Conservation (phyloP, 1,140 invertebrate species). For the Drosophila navojoa region DNA sequence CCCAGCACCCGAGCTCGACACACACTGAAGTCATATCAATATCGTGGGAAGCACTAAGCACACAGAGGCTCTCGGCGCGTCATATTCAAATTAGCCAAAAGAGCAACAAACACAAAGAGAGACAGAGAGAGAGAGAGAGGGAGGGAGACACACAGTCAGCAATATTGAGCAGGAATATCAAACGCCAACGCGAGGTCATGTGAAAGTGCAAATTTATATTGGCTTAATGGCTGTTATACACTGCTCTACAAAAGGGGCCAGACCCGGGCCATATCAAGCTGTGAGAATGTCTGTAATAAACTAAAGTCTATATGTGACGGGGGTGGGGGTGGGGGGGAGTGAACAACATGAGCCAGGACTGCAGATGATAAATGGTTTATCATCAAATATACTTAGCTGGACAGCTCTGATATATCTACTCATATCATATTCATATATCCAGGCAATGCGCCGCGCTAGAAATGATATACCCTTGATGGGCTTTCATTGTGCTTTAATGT, state of each 20-base stretch:
- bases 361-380: too few relatives aligned
- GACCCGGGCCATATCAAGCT: neutral
- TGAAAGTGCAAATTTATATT: conserved; percentile 81
- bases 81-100: conserved; percentile 71
- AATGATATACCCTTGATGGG: too few relatives aligned
- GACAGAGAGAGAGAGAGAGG: neutral
- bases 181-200: conserved; percentile 60
- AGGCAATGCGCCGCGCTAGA: too few relatives aligned
- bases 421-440: too few relatives aligned
- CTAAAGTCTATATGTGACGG: neutral
- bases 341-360: too few relatives aligned
- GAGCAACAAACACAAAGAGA: conserved; percentile 29
- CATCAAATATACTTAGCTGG: too few relatives aligned
- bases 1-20: conserved; percentile 31
- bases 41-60: conserved; percentile 68
- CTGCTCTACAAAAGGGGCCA: neutral
- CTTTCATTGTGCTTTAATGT: neutral
- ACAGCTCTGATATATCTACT: too few relatives aligned
- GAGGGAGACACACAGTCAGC: neutral
- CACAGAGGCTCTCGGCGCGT: conserved; percentile 24
- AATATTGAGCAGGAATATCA: conserved; percentile 3
- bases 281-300: neutral
- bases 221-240: conserved; percentile 60
- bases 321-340: too few relatives aligned
- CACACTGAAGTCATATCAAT: conserved; percentile 56